Evolutionary conservation across 37 sponge, comb jelly and placozoan species (phyloP).

Genomic region (Halisarca cf. caerulea): DNA sequence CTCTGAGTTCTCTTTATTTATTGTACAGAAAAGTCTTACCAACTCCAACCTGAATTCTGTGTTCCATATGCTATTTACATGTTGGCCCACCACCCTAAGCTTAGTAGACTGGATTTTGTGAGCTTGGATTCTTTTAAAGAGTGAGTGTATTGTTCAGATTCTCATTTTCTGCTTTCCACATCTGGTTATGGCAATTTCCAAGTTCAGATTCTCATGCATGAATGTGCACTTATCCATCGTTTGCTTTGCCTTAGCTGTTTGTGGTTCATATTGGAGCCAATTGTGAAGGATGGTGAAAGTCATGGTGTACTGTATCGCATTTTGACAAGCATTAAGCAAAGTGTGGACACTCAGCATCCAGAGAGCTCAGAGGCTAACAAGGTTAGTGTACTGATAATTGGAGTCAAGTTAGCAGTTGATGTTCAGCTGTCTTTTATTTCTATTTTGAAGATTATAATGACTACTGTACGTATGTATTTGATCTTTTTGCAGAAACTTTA

Average conservation of each 20-base stretch:
- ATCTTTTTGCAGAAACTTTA: constrained; percentile 48
- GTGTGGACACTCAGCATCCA: constrained; percentile 80
- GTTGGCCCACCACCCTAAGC: constrained; percentile 81
- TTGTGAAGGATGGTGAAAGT: constrained; percentile 67
- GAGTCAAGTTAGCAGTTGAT: background rate
- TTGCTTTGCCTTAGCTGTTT: constrained; percentile 54
- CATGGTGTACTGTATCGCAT: constrained; percentile 71
- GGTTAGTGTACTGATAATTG: background rate
- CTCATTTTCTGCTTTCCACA: background rate
- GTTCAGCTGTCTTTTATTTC: background rate
- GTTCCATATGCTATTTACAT: constrained; percentile 75
- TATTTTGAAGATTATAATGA: background rate
- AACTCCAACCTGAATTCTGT: constrained; percentile 81
- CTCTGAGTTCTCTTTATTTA: background rate
- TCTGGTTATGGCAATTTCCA: background rate
- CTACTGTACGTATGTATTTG: background rate
- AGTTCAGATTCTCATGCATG: background rate
- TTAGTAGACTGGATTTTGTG: constrained; percentile 49
- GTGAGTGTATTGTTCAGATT: constrained; percentile 31
- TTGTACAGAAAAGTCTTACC: constrained; percentile 52
- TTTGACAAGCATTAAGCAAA: constrained; percentile 75
- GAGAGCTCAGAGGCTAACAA: constrained; percentile 63
- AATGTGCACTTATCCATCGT: background rate
- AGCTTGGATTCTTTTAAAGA: constrained; percentile 68
- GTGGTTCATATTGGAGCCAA: constrained; percentile 87